Evolutionary conservation across 2,888 invertebrate genomes (phyloP), one percentile per base, ranked within the genome.

Genomic region (Octodonta nipae): DNA sequence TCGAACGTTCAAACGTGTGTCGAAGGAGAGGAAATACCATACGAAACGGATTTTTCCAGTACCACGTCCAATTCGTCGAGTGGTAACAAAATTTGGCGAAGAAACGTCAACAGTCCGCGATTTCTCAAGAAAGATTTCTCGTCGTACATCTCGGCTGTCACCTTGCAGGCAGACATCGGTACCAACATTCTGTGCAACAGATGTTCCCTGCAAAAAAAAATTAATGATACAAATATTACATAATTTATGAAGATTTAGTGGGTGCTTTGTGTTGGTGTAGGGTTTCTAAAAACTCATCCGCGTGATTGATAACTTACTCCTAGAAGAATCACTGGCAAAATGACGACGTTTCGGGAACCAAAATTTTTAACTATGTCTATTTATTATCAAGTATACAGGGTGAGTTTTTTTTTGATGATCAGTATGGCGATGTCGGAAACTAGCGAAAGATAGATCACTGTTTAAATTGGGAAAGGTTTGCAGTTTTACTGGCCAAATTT

Each of bases 91-190:
- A 92, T 88, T 65, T 92, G 87, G 43, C 84, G 72, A 36, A 93
- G 73, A 65, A 89, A 91, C 45, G 84, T 86, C 38, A 87, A 71
- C 22, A 92, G 69, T 33, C 80, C 80, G 32, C 82, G 73, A 52
- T 87, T 86, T 34, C 95, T 75, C 38, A 98, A 67, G 61, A 98
- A 96, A 32, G 95, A 92, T 48, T 81, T 79, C 55, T 95, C 93
- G 56, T 95, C 95, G 56, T 91, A 98, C 88, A 96, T 87, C 55
- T 91, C 89, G 5, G 69, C 61, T 0, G 93, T 91, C 4, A 88
- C 82, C 40, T 88, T 82, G 11, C 88, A 84, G 51, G 78, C 68
- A 2, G 92, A 82, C 75, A 96, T 84, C 28, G 89, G 83, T n/a
- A 80, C 76, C 33, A 96, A 66, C 75, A 93, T 85, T 34, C 86